A percentile compares a stretch with the other conserved stretches of the same genome.
Evolutionary conservation across 2,113 vertebrate species (phyloP).

Genomic region (Mastomys coucha): DNA sequence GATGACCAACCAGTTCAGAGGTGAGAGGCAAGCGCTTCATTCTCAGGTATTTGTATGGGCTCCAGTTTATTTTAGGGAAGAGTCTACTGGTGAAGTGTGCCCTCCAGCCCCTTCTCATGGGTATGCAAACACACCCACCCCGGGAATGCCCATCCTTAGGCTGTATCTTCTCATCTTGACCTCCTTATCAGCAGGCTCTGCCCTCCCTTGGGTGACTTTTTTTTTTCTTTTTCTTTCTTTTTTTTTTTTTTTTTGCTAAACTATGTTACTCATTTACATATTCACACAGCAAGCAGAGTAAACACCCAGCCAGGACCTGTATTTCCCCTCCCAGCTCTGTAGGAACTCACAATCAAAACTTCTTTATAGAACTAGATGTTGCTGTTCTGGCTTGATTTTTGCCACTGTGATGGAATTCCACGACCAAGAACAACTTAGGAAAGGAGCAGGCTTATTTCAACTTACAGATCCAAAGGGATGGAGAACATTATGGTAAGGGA

Average conservation of each 20-base stretch:
- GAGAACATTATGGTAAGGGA: neutral
- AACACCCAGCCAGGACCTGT: neutral
- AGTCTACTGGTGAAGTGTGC: too few species aligned
- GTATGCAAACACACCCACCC: neutral
- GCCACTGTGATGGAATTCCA: neutral
- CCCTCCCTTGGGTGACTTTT: neutral
- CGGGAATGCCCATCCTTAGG: neutral
- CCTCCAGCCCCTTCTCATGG: fast-evolving
- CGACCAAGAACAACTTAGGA: neutral
- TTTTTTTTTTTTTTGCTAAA: neutral
- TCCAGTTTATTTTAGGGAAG: neutral
- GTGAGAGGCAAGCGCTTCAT: too few species aligned
- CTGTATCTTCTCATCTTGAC: neutral
- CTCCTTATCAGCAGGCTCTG: fast-evolving
- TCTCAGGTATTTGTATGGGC: neutral
- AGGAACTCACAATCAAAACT: neutral
- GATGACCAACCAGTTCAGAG: neutral
- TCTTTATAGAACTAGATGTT: neutral
- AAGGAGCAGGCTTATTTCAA: neutral
- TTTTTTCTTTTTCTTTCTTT: neutral
- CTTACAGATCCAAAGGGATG: neutral
- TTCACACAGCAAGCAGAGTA: neutral
- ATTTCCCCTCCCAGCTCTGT: neutral
- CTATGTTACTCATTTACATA: neutral
- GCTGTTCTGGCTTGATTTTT: neutral